These are phyloP conservation scores for Camponotus floridanus DNA, from an alignment of 1,140 invertebrate genomes.

Conservation along the genomic window DNA sequence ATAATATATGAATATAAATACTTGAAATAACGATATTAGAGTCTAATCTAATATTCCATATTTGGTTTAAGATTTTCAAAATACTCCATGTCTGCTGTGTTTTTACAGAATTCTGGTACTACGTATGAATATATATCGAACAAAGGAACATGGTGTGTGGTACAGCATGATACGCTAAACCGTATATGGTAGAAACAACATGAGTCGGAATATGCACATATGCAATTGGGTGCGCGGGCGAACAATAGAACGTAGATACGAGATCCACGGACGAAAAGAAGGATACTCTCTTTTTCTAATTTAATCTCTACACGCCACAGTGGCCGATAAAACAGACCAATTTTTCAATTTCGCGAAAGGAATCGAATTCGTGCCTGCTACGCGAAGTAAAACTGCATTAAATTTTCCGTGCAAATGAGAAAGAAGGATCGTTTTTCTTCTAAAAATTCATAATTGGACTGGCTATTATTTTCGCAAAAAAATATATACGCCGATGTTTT, in stretches of 20 bases:
- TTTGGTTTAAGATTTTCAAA: neutral
- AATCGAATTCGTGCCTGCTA: conserved; percentile 60
- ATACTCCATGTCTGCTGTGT: no score
- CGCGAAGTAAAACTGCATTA: conserved; percentile 30
- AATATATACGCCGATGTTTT: neutral
- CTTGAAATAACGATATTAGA: neutral
- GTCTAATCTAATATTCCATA: neutral
- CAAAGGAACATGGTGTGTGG: neutral
- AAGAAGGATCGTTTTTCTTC: conserved; percentile 31
- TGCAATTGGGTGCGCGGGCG: conserved; percentile 51
- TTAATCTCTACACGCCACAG: conserved; percentile 59
- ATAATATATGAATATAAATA: neutral
- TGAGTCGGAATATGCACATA: conserved; percentile 56
- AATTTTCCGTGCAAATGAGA: conserved; percentile 28
- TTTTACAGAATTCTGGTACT: conserved; percentile 18
- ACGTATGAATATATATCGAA: conserved; percentile 19
- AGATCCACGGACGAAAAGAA: conserved; percentile 36
- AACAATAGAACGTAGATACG: conserved; percentile 35
- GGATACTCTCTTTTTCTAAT: conserved; percentile 57
- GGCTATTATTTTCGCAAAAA: neutral
- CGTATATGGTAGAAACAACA: conserved; percentile 42
- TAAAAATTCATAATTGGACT: conserved; percentile 40
- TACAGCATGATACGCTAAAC: conserved; percentile 28
- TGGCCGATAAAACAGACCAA: conserved; percentile 47
- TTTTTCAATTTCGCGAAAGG: conserved; percentile 61